phyloP scores from a whole-genome alignment of 2,797 vertebrate genomes.

The Morus bassanus region DNA sequence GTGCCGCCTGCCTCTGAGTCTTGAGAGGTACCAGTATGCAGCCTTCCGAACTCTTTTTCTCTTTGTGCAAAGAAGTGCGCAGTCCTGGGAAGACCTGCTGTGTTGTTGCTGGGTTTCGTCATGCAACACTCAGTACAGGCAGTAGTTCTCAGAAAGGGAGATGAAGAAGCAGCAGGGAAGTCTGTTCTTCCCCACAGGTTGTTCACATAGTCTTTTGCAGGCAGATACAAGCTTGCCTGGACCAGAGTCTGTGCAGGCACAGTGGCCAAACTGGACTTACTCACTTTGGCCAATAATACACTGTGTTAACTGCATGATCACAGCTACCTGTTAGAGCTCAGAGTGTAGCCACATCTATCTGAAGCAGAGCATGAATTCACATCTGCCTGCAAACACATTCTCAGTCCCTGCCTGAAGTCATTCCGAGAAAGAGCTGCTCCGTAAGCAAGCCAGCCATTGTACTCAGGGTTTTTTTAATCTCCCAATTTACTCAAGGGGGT shows the following conservation, averaged over 20 bases:
- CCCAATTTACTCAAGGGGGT: background rate
- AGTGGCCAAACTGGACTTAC: background rate
- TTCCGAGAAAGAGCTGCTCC: background rate
- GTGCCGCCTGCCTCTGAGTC: background rate
- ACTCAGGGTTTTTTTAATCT: background rate
- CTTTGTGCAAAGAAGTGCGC: background rate
- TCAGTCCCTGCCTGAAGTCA: background rate
- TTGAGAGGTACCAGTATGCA: background rate
- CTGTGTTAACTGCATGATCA: background rate
- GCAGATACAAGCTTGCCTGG: background rate
- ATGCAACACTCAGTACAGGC: accelerated
- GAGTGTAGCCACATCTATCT: background rate
- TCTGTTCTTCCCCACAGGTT: background rate
- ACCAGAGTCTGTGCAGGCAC: background rate
- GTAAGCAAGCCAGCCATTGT: background rate
- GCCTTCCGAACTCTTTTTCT: background rate
- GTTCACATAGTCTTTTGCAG: background rate
- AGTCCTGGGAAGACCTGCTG: background rate
- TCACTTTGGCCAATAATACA: background rate
- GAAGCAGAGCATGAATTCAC: background rate
- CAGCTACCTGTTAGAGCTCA: background rate
- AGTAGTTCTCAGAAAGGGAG: background rate
- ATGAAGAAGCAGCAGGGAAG: background rate
- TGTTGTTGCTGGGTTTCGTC: background rate
- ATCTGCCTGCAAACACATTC: background rate